Evolutionary conservation across 2,113 vertebrate genomes (phyloP), one percentile per base, ranked within the genome.

Genomic region (Anolis carolinensis): DNA sequence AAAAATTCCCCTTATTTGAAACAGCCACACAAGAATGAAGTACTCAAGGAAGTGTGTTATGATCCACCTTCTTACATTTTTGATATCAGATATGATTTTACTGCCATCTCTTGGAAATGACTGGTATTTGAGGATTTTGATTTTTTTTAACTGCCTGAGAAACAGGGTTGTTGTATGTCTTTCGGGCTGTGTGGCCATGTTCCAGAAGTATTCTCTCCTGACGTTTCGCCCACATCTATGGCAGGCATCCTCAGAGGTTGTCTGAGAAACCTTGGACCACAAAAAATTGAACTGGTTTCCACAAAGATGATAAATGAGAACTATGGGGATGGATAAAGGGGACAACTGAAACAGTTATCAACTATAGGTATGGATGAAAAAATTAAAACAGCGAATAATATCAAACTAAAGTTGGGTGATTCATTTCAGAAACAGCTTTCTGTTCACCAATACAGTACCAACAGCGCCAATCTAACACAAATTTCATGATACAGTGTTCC

Each of bases 61-160:
- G 68, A 84, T 16, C 14, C 1, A 76, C 55, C 68, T n/a, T 48
- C 86, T 11, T 68, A 0, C 0, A 50, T 25, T 0, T 0, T 16
- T 83, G 3, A 83, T 63, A 30, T 82, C 82, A 30, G 89, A 65
- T 80, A 87, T 92, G 89, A 36, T 75, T 27, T 83, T 89, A 84
- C 88, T 93, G 96, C 96, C 96, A 95, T 88, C 96, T 96, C 91
- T 86, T 50, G 96, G 95, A 82, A 65, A 50, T 9, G 2, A 1
- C 1, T 84, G 0, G 6, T 67, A 81, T 63, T 44, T 78, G 0
- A 3, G 0, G 1, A 44, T 30, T 23, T 6, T n/a, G 4, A 6
- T 86, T 81, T 32, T n/a, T 67, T 59, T 25, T 7, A 79, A 36
- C n/a, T 79, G 32, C 8, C 52, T n/a, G 23, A 10, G 18, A 8